phyloP scores from a whole-genome alignment of 2,888 invertebrate genomes.

The Nephrotoma appendiculata region DNA sequence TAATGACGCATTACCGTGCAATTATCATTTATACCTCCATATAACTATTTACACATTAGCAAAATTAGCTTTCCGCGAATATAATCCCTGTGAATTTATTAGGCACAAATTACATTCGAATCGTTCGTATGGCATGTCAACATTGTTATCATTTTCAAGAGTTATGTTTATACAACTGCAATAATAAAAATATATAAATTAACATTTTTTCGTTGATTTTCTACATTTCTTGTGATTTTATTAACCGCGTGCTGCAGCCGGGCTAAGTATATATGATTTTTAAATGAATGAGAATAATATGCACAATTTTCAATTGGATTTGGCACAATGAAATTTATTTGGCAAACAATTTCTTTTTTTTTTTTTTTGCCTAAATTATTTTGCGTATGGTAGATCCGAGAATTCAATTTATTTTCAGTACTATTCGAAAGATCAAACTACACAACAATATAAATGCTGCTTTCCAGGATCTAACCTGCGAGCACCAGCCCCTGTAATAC shows the following conservation, averaged over 20 bases:
- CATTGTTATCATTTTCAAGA: background rate
- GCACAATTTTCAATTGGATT: background rate
- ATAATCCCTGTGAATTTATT: background rate
- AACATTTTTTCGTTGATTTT: background rate
- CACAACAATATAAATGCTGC: no score
- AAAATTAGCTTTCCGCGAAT: background rate
- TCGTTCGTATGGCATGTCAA: background rate
- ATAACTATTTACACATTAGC: background rate
- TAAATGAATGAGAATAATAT: no score
- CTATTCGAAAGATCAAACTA: no score
- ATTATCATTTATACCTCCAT: background rate
- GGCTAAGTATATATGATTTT: background rate
- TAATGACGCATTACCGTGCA: background rate
- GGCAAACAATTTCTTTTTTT: no score
- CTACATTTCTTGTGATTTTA: background rate
- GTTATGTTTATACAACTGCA: background rate
- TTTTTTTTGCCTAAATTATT: no score
- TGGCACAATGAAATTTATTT: no score
- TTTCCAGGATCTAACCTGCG: no score
- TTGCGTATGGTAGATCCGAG: no score
- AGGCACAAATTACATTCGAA: background rate
- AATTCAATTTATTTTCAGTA: no score
- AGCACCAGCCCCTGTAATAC: no score
- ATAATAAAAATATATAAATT: background rate
- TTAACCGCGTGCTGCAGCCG: background rate